These are phyloP conservation scores for Brachyptera risi DNA, from an alignment of 2,888 invertebrate species.

Conservation along the genomic window DNA sequence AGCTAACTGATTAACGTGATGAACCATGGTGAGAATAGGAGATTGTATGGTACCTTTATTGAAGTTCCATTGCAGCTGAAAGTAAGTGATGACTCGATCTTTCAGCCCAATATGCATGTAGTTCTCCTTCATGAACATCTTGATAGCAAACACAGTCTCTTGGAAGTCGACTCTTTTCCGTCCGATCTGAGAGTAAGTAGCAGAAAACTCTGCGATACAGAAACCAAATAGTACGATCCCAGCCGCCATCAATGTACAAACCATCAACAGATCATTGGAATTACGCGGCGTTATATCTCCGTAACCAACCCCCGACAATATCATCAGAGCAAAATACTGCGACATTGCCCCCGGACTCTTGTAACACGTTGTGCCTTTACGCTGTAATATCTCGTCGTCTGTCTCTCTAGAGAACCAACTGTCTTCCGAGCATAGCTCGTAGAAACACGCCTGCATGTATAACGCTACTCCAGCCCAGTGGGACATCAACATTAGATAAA, in stretches of 20 bases:
- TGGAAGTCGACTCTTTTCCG: slow-evolving; percentile 35
- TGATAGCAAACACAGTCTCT: background rate
- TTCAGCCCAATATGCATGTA: slow-evolving; percentile 43
- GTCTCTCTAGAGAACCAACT: too few species aligned
- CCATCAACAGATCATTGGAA: slow-evolving; percentile 47
- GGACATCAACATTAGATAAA: slow-evolving; percentile 47
- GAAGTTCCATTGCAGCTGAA: slow-evolving; percentile 22
- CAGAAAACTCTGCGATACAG: too few species aligned
- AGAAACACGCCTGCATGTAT: slow-evolving; percentile 52
- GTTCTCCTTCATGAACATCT: slow-evolving; percentile 48
- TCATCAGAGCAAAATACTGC: slow-evolving; percentile 49
- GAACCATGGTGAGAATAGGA: too few species aligned
- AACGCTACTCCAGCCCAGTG: slow-evolving; percentile 54
- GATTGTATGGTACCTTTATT: background rate
- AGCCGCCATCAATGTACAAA: too few species aligned
- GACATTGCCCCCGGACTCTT: slow-evolving; percentile 45
- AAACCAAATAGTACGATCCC: too few species aligned
- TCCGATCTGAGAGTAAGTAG: slow-evolving; percentile 49
- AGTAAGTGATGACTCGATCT: slow-evolving; percentile 15
- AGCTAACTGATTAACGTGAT: too few species aligned
- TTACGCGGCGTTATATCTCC: slow-evolving; percentile 51
- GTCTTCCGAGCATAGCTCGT: too few species aligned
- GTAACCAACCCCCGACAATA: slow-evolving; percentile 48
- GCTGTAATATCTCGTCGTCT: slow-evolving; percentile 27
- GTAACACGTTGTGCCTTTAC: slow-evolving; percentile 27